Evolutionary conservation across 2,797 vertebrate genomes (phyloP).

Genomic region (Nothura maculosa): DNA sequence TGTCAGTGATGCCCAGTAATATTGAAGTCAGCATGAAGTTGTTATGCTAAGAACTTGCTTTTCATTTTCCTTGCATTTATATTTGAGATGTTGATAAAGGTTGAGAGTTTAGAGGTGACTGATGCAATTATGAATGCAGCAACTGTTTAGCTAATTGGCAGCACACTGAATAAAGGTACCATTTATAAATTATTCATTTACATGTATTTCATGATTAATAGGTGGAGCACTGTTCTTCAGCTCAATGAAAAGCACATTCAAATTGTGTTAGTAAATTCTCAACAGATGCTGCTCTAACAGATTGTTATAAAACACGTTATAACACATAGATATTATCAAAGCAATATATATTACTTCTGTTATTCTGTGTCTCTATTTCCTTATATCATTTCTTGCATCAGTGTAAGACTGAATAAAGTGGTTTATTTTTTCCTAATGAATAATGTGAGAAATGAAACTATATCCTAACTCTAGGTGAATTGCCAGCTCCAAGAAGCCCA

Average conservation of each 20-base stretch:
- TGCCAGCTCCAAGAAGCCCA: not conserved
- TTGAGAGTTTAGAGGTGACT: conserved; percentile 57
- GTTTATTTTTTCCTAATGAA: not conserved
- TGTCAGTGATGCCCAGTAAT: not conserved
- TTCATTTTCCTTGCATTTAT: not conserved
- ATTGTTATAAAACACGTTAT: conserved; percentile 57
- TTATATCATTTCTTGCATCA: conserved; percentile 34
- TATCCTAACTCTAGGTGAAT: not conserved
- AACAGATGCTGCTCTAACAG: conserved; percentile 66
- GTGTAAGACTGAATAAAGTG: conserved; percentile 37
- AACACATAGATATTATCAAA: conserved; percentile 43
- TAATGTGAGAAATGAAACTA: not conserved
- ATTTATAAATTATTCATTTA: conserved; percentile 72
- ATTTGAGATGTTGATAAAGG: conserved; percentile 38
- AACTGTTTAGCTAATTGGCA: conserved; percentile 64
- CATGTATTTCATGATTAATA: conserved; percentile 57
- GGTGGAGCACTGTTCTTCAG: conserved; percentile 13
- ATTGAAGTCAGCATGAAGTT: conserved; percentile 28
- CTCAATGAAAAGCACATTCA: conserved; percentile 45
- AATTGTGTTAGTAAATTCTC: conserved; percentile 10
- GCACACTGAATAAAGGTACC: conserved; percentile 60
- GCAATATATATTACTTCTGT: conserved; percentile 54
- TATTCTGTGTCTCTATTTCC: conserved; percentile 45
- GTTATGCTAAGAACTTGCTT: conserved; percentile 2
- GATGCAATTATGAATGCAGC: conserved; percentile 30